Evolutionary conservation across 1,140 invertebrate species (phyloP).

Genomic region (Megalopta genalis): DNA sequence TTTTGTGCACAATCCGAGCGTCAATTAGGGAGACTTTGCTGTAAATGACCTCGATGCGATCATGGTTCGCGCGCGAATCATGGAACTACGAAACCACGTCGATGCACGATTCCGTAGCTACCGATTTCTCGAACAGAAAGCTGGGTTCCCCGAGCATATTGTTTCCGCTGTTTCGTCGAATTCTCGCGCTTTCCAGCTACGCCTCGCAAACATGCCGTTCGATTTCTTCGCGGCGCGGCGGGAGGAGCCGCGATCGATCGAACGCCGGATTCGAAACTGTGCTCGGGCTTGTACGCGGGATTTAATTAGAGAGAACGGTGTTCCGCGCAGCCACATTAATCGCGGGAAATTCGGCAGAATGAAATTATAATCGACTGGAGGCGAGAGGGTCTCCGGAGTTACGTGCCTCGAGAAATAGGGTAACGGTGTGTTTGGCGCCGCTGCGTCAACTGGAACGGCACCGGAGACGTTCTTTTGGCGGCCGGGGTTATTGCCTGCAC

Average conservation of each 20-base stretch:
- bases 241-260: background rate
- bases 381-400: slow-evolving; percentile 21
- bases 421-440: background rate
- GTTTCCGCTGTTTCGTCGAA: too few relatives aligned
- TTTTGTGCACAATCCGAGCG: too few relatives aligned
- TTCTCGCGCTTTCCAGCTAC: too few relatives aligned
- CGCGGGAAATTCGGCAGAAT: slow-evolving; percentile 37
- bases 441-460: background rate
- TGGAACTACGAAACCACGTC: too few relatives aligned
- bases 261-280: background rate
- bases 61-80: too few relatives aligned
- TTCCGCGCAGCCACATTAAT: slow-evolving; percentile 38
- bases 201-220: too few relatives aligned
- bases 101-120: too few relatives aligned
- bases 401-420: slow-evolving; percentile 20
- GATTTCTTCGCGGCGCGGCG: background rate
- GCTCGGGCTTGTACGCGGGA: slow-evolving; percentile 5
- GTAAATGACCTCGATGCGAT: too few relatives aligned
- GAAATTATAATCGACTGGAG: slow-evolving; percentile 52
- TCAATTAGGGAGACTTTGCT: too few relatives aligned
- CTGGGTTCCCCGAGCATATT: too few relatives aligned
- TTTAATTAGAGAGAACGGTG: slow-evolving; percentile 57
- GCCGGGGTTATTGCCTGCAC: background rate
- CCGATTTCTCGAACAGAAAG: too few relatives aligned
- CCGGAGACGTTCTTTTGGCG: background rate